Evolutionary conservation across 2,888 invertebrate species (phyloP), one percentile per base, ranked within the genome.

Genomic region (Hemicrepidius hirtus): DNA sequence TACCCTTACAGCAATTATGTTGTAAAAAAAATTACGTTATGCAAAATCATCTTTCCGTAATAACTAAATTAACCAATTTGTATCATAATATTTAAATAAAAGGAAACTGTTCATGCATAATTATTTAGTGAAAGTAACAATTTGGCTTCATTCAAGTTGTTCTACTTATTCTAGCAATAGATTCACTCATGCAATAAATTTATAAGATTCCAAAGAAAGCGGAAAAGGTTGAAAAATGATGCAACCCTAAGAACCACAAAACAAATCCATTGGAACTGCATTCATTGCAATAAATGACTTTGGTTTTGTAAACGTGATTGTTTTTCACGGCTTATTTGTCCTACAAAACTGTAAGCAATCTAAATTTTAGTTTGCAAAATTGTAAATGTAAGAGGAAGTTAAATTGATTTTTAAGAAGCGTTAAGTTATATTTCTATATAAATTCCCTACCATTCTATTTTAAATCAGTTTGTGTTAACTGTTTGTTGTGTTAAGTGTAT

Each of bases 161-260:
- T 65, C 59, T 40, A 68, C 49, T 60, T 68, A 60, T 9, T 21
- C 24, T 59, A 21, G 32, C 21, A 40, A 49, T 28, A 24, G 37
- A 50, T 16, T 40, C 28, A 37, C 18, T 68, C 60, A 50, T 59
- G 68, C 68, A 46, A 32, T 68, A 60, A 68, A 60, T 60, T 40
- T 37, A 20, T 60, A 67, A 68, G 60, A 68, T 46, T 68, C 50
- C 49, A 69, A 55, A 63, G 69, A 69, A 69, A 69, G 69, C 69
- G 69, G 50, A 69, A 69, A 69, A 63, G 62, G 24, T 44, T 40
- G 21, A 40, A 63, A 67, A 60, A 35, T 69, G 62, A 63, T 63
- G 68, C 57, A 68, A 68, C 50, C 46, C 40, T 55, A 44, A 44
- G 9, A 55, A 62, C 60, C 60, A 50, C 68, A 68, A 65, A 65